Percentiles rank a stretch among this genome's conserved stretches.
Evolutionary conservation across 2,797 vertebrate species (phyloP).

Genomic region (Lagodon rhomboides): DNA sequence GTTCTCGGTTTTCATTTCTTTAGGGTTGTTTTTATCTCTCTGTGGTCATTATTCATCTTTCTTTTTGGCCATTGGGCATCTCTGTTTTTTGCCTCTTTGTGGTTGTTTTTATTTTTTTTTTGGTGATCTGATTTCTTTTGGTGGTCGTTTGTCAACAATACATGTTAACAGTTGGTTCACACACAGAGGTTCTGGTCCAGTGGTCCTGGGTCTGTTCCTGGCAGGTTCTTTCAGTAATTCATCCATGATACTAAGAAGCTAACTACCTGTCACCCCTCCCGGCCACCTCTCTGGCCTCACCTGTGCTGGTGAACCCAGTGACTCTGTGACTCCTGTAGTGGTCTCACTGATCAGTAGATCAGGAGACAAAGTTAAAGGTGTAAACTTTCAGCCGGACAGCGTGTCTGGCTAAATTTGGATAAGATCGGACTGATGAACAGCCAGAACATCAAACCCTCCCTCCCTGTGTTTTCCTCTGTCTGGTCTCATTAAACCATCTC

Average conservation of each 20-base stretch:
- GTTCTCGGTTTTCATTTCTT: neutral
- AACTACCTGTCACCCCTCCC: neutral
- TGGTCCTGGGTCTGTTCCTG: neutral
- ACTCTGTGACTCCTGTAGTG: neutral
- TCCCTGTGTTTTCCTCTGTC: constrained; percentile 31
- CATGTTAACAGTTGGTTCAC: neutral
- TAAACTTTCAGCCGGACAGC: neutral
- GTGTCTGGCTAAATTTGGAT: constrained; percentile 15
- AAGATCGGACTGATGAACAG: constrained; percentile 15
- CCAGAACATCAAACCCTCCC: constrained; percentile 8
- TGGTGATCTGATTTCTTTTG: neutral
- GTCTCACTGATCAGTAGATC: neutral
- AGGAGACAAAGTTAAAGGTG: neutral
- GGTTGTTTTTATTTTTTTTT: too few relatives aligned
- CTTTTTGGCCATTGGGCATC: neutral
- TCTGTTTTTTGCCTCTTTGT: neutral
- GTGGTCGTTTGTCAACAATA: neutral
- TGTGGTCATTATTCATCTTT: neutral
- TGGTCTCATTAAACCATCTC: constrained; percentile 52
- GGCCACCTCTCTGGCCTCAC: too few relatives aligned
- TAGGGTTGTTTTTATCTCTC: neutral
- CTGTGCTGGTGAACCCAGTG: neutral
- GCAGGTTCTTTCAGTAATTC: neutral
- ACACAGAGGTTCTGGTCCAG: neutral
- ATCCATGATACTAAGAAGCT: neutral